These are phyloP conservation scores for Damaliscus lunatus DNA, from an alignment of 2,113 vertebrate genomes.

Conservation along the genomic window DNA sequence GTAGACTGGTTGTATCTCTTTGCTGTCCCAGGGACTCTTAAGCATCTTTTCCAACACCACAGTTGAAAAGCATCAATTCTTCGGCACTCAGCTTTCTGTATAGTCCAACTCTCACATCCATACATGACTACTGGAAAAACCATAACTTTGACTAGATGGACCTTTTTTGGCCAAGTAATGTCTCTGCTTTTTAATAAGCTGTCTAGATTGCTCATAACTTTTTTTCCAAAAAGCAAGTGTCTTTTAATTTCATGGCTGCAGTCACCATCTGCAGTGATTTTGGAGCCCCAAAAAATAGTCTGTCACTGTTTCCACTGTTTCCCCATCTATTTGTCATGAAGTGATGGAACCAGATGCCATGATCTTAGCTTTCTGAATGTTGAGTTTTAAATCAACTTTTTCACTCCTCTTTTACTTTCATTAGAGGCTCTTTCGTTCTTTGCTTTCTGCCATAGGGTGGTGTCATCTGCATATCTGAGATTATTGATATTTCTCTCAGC, in stretches of 20 bases:
- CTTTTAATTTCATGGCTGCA: background rate
- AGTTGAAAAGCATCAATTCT: background rate
- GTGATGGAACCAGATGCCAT: background rate
- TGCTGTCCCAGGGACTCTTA: background rate
- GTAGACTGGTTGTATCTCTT: background rate
- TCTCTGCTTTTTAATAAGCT: background rate
- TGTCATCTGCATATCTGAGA: background rate
- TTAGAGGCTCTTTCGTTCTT: background rate
- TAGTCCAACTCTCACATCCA: background rate
- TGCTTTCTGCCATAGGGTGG: background rate
- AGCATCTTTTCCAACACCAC: background rate
- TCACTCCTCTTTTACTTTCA: background rate
- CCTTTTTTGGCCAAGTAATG: background rate
- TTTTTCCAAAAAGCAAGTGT: background rate
- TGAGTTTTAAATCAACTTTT: background rate
- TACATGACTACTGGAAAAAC: background rate
- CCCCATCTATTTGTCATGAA: background rate
- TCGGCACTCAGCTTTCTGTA: background rate
- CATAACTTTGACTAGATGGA: background rate
- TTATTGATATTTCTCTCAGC: background rate
- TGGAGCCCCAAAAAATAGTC: background rate
- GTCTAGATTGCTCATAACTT: background rate
- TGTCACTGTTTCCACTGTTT: background rate
- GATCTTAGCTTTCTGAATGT: background rate
- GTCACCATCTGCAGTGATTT: background rate